phyloP scores from a whole-genome alignment of 2,797 vertebrate species.

The Crax fasciolata region DNA sequence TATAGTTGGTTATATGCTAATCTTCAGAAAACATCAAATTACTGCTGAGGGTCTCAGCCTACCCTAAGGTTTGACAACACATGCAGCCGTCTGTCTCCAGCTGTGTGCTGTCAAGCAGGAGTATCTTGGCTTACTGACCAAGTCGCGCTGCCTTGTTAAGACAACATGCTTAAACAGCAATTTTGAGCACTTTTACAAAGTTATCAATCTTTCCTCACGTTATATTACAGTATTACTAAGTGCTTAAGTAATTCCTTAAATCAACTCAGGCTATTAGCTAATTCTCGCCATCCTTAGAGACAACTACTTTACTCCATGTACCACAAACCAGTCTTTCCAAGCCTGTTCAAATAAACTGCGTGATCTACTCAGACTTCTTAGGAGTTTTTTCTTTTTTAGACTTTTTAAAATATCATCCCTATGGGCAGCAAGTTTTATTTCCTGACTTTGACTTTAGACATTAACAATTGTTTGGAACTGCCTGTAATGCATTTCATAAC shows the following conservation, averaged over 20 bases:
- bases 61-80: neutral
- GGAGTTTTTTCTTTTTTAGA: neutral
- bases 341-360: neutral
- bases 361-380: neutral
- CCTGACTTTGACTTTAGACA: neutral
- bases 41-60: neutral
- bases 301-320: neutral
- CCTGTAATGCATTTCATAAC: neutral
- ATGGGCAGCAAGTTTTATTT: neutral
- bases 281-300: neutral
- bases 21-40: neutral
- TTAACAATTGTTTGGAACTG: neutral
- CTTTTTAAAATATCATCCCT: neutral
- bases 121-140: neutral
- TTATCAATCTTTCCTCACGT: accelerated
- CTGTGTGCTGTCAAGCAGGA: neutral
- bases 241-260: neutral
- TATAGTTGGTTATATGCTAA: neutral
- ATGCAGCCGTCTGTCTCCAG: neutral
- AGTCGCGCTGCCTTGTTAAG: neutral
- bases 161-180: neutral
- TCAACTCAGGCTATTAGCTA: neutral
- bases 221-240: neutral
- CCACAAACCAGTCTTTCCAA: neutral
- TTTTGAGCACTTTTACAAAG: neutral